Evolutionary conservation across 2,888 invertebrate genomes (phyloP), one percentile per base, ranked within the genome.

Genomic region (Tupiocoris notatus): DNA sequence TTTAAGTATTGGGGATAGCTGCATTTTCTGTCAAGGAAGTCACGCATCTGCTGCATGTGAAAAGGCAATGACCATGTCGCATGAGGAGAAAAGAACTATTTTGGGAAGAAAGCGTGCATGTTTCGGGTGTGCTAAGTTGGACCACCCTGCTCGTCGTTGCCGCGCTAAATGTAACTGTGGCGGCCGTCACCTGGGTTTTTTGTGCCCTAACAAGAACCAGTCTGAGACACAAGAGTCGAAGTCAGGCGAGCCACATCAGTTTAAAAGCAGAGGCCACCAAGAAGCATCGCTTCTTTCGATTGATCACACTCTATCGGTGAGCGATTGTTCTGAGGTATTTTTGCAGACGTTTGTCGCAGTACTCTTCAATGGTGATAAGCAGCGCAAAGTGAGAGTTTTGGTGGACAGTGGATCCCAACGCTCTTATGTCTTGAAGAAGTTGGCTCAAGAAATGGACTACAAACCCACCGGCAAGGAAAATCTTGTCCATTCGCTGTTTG

Each of bases 321-420:
- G 63, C 18, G 18, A 3, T 12, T 63, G 9, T 21, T 6, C 18
- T 22, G 63, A 63, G 17, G 63, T 63, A 21, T 63, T 63, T 7
- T 23, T 63, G 21, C 63, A 63, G 17, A 63, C 63, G 7, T 63
- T 63, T 21, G 18, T 23, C 7, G 63, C 22, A 20, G 7, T 63
- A 17, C 63, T 63, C 3, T n/a, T 9, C 7, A 63, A 63, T 63
- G 63, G 63, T 20, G 21, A 12, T n/a, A 12, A 21, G 7, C 21
- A 63, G 22, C 63, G 22, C 9, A 17, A 21, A 9, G 18, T 21
- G 3, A 3, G 63, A 9, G 63, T 63, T 6, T 21, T 63, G 18
- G 17, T 63, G 6, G 63, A 63, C 22, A 63, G 63, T 63, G 63
- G 63, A 2, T 63, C 63, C 23, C 63, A 63, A 17, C 18, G 63